Base-by-base conservation (phyloP, 92 coral and sea anemone genomes). In the Palythoa grandiflora region DNA sequence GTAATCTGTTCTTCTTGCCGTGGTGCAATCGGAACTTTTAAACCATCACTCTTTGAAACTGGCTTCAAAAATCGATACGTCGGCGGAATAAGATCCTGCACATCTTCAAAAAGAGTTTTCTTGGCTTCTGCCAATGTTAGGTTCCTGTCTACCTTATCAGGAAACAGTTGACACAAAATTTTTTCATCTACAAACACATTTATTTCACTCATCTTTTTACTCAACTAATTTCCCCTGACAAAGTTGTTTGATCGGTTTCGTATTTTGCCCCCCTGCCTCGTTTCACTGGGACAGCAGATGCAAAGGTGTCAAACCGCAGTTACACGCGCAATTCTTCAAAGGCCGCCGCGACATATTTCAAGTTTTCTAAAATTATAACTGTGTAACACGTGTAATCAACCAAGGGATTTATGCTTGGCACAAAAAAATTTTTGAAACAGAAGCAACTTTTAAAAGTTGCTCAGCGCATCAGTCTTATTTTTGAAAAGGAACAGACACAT, bases 71-170 rank as follows among this genome's bases (percentile, higher is more conserved):
- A 73, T 0, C 73, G 80, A 72, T 85, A 85, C 14, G 60, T 53
- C 13, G 15, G 15, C 5, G 81, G 73, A 73, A 85, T 38, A 0
- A 73, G 17, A 51, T 85, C 73, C 13, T 6, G 48, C 75, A 84
- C 80, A 35, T 84, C 88, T 55, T 84, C 88, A 36, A 84, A 84
- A 55, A 85, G 88, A 73, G 55, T 39, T 53, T 13, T 79, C 81
- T 73, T 85, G 40, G 40, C 75, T 70, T 70, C 75, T 35, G 75
- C 13, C 40, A 70, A 13, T 12, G 75, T 70, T 70, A 70, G 40
- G 40, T 0, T 70, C 75, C 40, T 70, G 75, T 70, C 75, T 38
- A 70, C 75, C 1, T 70, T 38, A 70, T 35, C 40, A 11, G 74
- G 40, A 70, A 70, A 70, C 48, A 44, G 48, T 1, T 44, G 48